Base-by-base conservation (phyloP, 92 coral and sea anemone species). In the Hydrozoanthus gracilis region DNA sequence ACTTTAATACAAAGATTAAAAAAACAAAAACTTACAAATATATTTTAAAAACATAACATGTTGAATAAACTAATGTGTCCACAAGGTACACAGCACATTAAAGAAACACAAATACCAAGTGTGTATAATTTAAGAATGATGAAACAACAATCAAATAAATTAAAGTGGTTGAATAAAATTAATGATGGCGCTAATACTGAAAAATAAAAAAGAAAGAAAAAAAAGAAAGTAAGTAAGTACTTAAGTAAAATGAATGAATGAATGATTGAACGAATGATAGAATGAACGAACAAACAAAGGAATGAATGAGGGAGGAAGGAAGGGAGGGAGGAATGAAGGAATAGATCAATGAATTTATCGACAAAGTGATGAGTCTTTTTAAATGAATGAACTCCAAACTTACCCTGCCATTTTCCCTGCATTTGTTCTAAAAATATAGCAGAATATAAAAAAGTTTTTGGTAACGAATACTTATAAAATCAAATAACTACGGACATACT, bases 391-490 rank as follows among this genome's bases (percentile, higher is more conserved):
- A 14, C 15, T 11, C 51, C 3, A 10, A 54, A 64, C 85, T 65
- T 65, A 80, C 64, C 85, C 85, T 80, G 85, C 85, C 73, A 64
- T 80, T 65, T 11, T 65, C 44, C 85, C 75, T 18, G 85, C 85
- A 65, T 62, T 80, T 46, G 52, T 80, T 80, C 85, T 80, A 65
- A n/a, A 64, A 20, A 8, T 11, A 68, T 3, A 20, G 44, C 18
- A 44, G 49, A 47, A 14, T 6, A 51, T 16, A 27, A 27, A 27
- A 27, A 27, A 27, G 39, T 27, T 27, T n/a, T 27, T 27, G 39
- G 39, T 27, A 27, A 27, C 2, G 39, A 0, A 27, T 27, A 27
- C 39, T 27, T 27, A 27, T 27, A 27, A 27, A 27, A 0, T 27
- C 39, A 27, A 27, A 27, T 27, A 27, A 27, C 39, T 27, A 27